Evolutionary conservation across 2,113 vertebrate species (phyloP).

Genomic region (Serilophus lunatus): DNA sequence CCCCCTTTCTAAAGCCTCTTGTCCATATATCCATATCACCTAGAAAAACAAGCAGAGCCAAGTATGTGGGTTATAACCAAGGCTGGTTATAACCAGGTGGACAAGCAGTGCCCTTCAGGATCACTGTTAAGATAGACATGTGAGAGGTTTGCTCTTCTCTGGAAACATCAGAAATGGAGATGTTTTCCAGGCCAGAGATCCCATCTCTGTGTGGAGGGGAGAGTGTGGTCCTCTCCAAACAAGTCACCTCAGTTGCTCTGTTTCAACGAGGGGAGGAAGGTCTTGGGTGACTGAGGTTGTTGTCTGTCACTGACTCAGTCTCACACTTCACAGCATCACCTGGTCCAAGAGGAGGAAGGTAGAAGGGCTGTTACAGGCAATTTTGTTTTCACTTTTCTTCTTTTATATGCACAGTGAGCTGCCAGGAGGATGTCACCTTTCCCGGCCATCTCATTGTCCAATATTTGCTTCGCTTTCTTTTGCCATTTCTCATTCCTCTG

Average conservation of each 20-base stretch:
- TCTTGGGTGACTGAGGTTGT: not conserved
- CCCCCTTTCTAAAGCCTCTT: not conserved
- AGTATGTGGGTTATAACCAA: rapidly evolving
- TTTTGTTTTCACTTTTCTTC: not conserved
- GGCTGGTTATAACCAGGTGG: not conserved
- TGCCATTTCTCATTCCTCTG: not conserved
- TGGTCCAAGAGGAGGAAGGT: not conserved
- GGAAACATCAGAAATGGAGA: not conserved
- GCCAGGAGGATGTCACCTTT: not conserved
- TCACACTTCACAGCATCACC: not conserved
- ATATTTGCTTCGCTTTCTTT: not conserved
- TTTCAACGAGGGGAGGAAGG: not conserved
- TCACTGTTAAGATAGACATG: not conserved
- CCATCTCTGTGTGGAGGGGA: rapidly evolving
- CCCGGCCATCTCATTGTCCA: not conserved
- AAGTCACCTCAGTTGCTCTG: not conserved
- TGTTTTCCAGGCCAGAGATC: not conserved
- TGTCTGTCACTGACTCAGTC: not conserved
- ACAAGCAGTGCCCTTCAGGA: not conserved
- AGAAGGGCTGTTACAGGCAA: not conserved
- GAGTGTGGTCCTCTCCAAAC: not conserved
- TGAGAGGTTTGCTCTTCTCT: not conserved
- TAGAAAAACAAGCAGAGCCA: not conserved
- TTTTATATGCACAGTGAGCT: not conserved
- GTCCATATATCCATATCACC: not conserved